phyloP scores from a whole-genome alignment of 2,113 vertebrate genomes.

The Strigops habroptila region DNA sequence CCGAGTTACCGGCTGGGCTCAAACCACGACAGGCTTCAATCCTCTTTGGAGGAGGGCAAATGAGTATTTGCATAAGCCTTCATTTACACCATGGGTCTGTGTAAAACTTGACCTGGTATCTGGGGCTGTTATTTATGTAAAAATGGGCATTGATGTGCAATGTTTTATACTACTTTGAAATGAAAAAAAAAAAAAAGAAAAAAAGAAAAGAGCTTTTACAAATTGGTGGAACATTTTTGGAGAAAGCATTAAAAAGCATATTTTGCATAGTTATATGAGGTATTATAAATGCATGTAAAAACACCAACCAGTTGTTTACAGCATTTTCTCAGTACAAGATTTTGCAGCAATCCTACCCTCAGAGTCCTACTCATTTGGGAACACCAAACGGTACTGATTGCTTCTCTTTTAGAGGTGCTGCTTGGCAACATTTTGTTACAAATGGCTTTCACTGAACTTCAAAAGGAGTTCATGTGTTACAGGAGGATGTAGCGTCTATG shows the following conservation, averaged over 20 bases:
- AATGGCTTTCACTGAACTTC: not conserved
- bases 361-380: not conserved
- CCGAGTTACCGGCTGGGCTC: no score
- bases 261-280: not conserved
- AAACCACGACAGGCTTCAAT: not conserved
- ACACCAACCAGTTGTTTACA: not conserved
- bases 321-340: not conserved
- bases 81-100: not conserved
- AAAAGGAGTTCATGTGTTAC: not conserved
- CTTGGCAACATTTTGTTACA: not conserved
- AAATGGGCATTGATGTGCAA: not conserved
- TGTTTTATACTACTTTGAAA: not conserved
- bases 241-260: not conserved
- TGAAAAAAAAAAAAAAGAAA: not conserved
- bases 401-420: not conserved
- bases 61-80: not conserved
- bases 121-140: not conserved
- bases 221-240: not conserved
- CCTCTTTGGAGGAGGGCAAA: not conserved
- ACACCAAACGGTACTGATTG: not conserved
- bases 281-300: not conserved
- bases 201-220: not conserved
- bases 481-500: not conserved
- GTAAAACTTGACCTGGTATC: not conserved
- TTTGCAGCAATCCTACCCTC: not conserved